Percentiles rank a stretch among this genome's conserved stretches.
Conservation (phyloP, 1,140 invertebrate species). For the Contarinia nasturtii region DNA sequence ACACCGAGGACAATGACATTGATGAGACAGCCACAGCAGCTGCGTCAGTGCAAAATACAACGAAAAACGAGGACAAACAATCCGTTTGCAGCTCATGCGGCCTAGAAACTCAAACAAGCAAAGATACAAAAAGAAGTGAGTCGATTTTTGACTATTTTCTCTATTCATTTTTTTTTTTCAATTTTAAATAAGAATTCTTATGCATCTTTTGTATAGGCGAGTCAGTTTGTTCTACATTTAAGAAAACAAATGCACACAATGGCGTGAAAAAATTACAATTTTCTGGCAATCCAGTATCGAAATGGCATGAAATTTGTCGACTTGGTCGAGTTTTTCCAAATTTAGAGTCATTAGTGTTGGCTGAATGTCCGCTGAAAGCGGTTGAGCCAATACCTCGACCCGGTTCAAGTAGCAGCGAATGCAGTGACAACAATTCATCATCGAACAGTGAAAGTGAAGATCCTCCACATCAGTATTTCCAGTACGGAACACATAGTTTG, state of each 20-base stretch:
- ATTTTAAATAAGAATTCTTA: too few species aligned
- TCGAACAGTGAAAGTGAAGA: conserved; percentile 13
- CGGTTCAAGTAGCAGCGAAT: conserved; percentile 7
- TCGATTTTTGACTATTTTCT: neutral
- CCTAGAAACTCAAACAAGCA: neutral
- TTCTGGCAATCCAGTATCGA: conserved; percentile 60
- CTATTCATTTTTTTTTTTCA: neutral
- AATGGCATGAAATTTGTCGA: conserved; percentile 66
- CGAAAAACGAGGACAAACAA: neutral
- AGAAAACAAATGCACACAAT: conserved; percentile 29
- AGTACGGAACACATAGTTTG: conserved; percentile 5
- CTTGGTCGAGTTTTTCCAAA: conserved; percentile 68
- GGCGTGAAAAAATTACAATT: conserved; percentile 61
- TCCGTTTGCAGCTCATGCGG: neutral
- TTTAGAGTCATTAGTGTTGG: conserved; percentile 62
- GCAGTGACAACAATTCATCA: conserved; percentile 4
- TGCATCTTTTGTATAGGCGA: neutral
- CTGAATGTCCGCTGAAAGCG: conserved; percentile 55
- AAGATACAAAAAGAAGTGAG: neutral
- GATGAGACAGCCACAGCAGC: conserved; percentile 5
- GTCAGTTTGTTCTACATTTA: conserved; percentile 8
- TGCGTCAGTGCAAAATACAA: too few species aligned
- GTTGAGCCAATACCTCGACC: conserved; percentile 5
- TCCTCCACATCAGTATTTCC: conserved; percentile 29
- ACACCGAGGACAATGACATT: conserved; percentile 12